These are phyloP conservation scores for Rhizomys pruinosus DNA, from an alignment of 2,113 vertebrate genomes.

Conservation along the genomic window DNA sequence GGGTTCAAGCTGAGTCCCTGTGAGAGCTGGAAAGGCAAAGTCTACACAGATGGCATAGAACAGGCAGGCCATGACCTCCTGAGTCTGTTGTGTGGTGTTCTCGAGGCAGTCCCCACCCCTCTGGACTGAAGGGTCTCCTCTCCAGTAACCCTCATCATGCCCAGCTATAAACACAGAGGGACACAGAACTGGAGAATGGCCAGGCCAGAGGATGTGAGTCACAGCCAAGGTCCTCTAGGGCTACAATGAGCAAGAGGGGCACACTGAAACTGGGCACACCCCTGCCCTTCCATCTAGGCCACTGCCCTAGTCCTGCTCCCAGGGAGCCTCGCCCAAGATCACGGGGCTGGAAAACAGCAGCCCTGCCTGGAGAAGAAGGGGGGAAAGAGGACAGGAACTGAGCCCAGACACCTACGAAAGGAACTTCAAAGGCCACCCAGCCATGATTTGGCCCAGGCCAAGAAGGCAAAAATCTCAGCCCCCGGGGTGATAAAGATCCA, in stretches of 20 bases:
- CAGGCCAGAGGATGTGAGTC: background rate
- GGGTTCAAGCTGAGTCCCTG: background rate
- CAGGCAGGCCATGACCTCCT: background rate
- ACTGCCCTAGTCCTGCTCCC: background rate
- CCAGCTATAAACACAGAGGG: background rate
- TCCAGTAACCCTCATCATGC: background rate
- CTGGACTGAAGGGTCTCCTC: too few species aligned
- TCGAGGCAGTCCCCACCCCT: too few species aligned
- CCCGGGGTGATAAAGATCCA: too few species aligned
- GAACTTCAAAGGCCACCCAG: background rate
- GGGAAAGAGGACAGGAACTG: background rate
- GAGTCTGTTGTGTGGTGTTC: background rate
- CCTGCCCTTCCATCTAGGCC: background rate
- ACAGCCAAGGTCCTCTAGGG: background rate
- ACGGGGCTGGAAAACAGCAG: background rate
- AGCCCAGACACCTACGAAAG: background rate
- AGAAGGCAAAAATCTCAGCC: background rate
- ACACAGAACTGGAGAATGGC: background rate
- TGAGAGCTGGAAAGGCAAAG: background rate
- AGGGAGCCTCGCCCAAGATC: accelerated
- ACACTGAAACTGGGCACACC: too few species aligned
- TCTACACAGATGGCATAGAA: background rate
- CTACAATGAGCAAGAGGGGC: background rate
- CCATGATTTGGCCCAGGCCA: background rate
- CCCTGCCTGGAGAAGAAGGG: background rate